A percentile compares a stretch with the other conserved stretches of the same genome.
Evolutionary conservation across 2,797 vertebrate species (phyloP).

Genomic region (Propithecus deckenii): DNA sequence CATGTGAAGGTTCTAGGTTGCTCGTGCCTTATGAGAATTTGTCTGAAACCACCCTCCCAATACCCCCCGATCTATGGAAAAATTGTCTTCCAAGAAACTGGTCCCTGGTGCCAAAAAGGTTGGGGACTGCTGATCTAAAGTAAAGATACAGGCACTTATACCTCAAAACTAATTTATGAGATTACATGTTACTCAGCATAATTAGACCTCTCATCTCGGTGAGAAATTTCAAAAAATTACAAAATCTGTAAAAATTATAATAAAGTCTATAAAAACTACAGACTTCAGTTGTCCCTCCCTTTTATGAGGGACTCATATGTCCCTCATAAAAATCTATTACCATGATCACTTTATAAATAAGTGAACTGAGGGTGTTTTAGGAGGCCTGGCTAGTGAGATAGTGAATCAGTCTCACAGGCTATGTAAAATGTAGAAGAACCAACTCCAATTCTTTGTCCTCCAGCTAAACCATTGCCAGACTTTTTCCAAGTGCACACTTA

Average conservation of each 20-base stretch:
- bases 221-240: slow-evolving; percentile 5
- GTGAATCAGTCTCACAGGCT: not conserved
- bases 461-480: not conserved
- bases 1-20: too few species aligned
- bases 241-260: not conserved
- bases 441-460: slow-evolving; percentile 18
- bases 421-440: not conserved
- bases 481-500: not conserved
- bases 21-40: too few species aligned
- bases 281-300: not conserved
- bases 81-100: too few species aligned
- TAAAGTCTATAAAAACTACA: not conserved
- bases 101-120: too few species aligned
- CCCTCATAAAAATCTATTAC: not conserved
- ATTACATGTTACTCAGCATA: not conserved
- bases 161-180: not conserved
- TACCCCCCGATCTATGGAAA: too few species aligned
- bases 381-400: not conserved
- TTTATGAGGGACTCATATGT: too few species aligned
- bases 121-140: too few species aligned
- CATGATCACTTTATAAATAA: not conserved
- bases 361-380: not conserved
- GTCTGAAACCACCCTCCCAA: too few species aligned
- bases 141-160: not conserved
- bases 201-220: not conserved